Conservation (phyloP, 92 coral and sea anemone species). For the Phenganax stokvisi region DNA sequence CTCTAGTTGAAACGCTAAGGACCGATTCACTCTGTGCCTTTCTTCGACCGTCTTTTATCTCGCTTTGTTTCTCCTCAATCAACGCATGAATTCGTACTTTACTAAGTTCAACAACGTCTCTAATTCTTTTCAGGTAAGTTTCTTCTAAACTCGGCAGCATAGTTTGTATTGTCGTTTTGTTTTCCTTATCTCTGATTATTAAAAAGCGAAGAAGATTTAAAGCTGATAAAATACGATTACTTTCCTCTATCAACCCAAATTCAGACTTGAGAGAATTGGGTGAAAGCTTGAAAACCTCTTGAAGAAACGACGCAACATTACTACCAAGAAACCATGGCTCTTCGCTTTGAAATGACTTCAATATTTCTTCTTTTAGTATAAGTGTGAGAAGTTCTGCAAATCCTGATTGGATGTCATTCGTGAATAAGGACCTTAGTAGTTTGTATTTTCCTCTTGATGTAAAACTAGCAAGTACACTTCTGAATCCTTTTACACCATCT, state of each 20-base stretch:
- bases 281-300: constrained; percentile 11
- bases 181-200: constrained; percentile 18
- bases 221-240: constrained; percentile 11
- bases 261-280: constrained; percentile 19
- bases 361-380: constrained; percentile 30
- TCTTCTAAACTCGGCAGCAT: not conserved
- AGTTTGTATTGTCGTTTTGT: constrained; percentile 22
- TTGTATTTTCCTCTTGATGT: constrained; percentile 16
- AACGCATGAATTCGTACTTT: not conserved
- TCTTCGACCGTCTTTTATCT: not conserved
- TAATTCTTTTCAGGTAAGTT: constrained; percentile 12
- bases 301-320: not conserved
- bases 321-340: constrained; percentile 27
- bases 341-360: not conserved
- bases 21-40: not conserved
- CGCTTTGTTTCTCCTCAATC: constrained; percentile 8
- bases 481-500: constrained; percentile 13
- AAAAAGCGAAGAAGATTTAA: constrained; percentile 26
- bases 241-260: constrained; percentile 17
- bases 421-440: constrained; percentile 2
- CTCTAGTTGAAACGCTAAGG: not conserved
- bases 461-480: not conserved
- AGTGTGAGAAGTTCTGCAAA: constrained; percentile 32
- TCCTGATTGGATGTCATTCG: constrained; percentile 15
- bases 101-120: constrained; percentile 3